These are phyloP conservation scores for Gobionotothen gibberifrons DNA, from an alignment of 2,797 vertebrate genomes.

Conservation along the genomic window DNA sequence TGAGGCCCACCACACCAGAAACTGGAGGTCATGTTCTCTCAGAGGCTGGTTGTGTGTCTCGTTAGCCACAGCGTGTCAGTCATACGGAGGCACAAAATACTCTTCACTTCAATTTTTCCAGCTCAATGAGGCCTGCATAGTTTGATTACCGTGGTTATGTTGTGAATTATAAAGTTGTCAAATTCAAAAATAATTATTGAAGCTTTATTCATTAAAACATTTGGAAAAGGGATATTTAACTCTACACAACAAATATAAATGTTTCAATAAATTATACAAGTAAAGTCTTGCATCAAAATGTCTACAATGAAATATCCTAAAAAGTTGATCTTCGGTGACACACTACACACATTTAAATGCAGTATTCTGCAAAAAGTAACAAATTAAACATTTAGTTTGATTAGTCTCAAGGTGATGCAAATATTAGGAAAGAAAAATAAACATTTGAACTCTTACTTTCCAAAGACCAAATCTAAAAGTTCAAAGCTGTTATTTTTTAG, in stretches of 20 bases:
- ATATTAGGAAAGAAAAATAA: neutral
- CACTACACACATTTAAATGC: neutral
- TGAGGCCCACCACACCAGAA: conserved; percentile 21
- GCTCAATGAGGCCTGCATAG: conserved; percentile 20
- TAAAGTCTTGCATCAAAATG: neutral
- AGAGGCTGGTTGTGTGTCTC: conserved; percentile 28
- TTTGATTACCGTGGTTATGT: conserved; percentile 25
- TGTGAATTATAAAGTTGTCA: conserved; percentile 7
- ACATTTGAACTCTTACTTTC: neutral
- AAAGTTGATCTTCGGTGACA: neutral
- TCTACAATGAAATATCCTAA: neutral
- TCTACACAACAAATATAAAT: conserved; percentile 1
- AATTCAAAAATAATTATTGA: conserved; percentile 10
- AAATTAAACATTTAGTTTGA: neutral
- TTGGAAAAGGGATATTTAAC: conserved; percentile 1
- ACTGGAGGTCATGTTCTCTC: conserved; percentile 24
- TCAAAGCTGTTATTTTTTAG: neutral
- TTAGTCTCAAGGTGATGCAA: neutral
- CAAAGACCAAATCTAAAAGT: neutral
- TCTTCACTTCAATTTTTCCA: conserved; percentile 30
- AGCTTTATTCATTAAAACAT: too few species aligned
- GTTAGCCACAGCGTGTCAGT: conserved; percentile 15
- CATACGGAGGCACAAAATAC: conserved; percentile 39
- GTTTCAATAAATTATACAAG: conserved; percentile 4
- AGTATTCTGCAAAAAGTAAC: neutral